Conservation (phyloP, 2,113 vertebrate species). For the Ciconia stormi region DNA sequence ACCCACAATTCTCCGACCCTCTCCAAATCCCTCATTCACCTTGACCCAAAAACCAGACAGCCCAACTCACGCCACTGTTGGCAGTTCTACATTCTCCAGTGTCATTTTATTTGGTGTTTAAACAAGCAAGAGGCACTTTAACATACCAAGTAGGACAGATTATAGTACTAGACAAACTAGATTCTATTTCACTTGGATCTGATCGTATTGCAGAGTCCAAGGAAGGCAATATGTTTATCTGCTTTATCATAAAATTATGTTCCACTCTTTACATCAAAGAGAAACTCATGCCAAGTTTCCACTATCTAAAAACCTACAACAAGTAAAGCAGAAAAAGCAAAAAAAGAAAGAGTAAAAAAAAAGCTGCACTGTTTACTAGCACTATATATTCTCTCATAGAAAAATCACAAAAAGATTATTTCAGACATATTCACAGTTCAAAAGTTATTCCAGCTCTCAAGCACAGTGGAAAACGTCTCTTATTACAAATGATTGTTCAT, state of each 20-base stretch:
- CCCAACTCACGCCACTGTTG: background rate
- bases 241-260: background rate
- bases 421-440: background rate
- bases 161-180: background rate
- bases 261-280: background rate
- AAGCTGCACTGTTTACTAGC: background rate
- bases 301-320: background rate
- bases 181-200: conserved; percentile 5
- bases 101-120: background rate
- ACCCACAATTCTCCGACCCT: background rate
- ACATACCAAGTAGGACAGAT: background rate
- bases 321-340: background rate
- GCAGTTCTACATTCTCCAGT: background rate
- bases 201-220: background rate
- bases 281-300: background rate
- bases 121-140: background rate
- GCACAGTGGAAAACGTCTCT: background rate
- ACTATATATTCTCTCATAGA: background rate
- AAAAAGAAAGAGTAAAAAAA: background rate
- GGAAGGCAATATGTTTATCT: background rate
- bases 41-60: background rate
- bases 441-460: background rate
- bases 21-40: background rate
- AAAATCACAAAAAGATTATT: background rate
- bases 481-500: background rate